These are phyloP conservation scores for Microtus montanus DNA, from an alignment of 2,113 vertebrate species.

Conservation along the genomic window DNA sequence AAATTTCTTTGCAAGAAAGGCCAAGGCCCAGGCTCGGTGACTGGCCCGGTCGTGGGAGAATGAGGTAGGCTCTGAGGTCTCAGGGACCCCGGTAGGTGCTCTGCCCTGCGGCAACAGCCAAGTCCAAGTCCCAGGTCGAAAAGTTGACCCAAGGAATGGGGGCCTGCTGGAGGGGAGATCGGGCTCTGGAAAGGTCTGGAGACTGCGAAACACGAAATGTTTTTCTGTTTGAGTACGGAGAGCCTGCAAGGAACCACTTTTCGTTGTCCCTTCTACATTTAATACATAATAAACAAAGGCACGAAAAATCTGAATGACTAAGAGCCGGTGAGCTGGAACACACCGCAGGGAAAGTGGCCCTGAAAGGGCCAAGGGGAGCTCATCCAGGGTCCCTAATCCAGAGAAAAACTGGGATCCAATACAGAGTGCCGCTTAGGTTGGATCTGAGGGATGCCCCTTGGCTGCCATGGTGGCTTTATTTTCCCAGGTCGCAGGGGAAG, in stretches of 20 bases:
- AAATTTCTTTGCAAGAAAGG: constrained; percentile 79
- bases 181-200: neutral
- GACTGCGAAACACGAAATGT: neutral
- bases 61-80: neutral
- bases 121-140: neutral
- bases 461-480: neutral
- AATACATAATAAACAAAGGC: neutral
- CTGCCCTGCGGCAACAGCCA: neutral
- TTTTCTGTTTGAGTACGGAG: neutral
- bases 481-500: neutral
- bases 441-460: neutral
- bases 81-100: neutral
- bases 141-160: constrained; percentile 14
- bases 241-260: neutral
- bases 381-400: neutral
- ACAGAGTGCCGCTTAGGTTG: neutral
- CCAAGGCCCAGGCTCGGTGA: neutral
- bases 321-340: neutral
- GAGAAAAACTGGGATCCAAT: neutral
- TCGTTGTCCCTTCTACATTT: constrained; percentile 37
- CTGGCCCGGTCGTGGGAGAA: neutral
- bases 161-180: neutral
- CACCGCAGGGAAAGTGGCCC: neutral
- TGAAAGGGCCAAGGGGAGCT: neutral
- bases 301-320: neutral